Evolutionary conservation across 2,797 vertebrate species (phyloP), one percentile per base, ranked within the genome.

Genomic region (Pempheris klunzingeri): DNA sequence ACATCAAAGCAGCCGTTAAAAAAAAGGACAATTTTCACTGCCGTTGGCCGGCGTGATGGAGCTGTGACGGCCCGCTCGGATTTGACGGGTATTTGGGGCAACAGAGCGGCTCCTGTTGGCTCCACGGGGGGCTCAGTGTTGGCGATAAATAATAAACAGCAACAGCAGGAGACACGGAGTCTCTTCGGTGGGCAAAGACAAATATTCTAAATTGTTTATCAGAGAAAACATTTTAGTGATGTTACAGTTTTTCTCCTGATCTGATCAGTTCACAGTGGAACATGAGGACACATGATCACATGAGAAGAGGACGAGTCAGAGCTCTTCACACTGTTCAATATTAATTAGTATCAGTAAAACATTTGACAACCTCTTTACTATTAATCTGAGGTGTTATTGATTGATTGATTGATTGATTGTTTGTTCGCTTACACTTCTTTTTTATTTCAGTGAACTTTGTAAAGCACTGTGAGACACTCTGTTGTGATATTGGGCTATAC

Each of bases 1-100:
- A 87, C 79, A 92, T 93, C 93, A 92, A 92, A 92, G 92, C 88
- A 90, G 90, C 83, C 81, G 57, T 94, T 93, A 91, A 92, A 90
- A 84, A n/a, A 84, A 85, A 85, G 84, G 86, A 72, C 78, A 30
- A 71, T 83, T 85, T 85, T 74, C 82, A 74, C 63, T 8, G 74
- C 75, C 55, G 36, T 63, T 26, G 64, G 5, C 7, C 18, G 60
- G 11, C 86, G 30, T 68, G 79, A 88, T 73, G 81, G 82, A 82
- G 86, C 61, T 0, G 76, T 36, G 71, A 50, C 71, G 76, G 80
- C 78, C 64, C 38, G 4, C 74, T 39, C 52, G 72, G 73, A 11
- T 77, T 43, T 46, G 75, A 87, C 50, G 43, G 79, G 73, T 39
- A 24, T 49, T 69, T 20, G 28, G 77, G 69, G 79, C 44, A 58